Evolutionary conservation across 2,113 vertebrate genomes (phyloP).

Genomic region (Oryzias melastigma): DNA sequence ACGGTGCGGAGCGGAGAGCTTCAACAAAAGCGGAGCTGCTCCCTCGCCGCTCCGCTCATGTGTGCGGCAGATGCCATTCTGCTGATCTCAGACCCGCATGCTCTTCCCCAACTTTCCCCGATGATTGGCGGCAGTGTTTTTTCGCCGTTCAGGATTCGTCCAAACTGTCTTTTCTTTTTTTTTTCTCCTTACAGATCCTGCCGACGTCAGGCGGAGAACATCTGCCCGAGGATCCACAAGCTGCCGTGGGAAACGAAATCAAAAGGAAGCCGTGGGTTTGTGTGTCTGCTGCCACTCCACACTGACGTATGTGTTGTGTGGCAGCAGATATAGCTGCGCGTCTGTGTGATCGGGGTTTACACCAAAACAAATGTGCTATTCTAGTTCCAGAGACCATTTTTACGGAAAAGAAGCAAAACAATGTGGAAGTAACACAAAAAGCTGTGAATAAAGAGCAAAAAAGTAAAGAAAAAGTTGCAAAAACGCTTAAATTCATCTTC

Average conservation of each 20-base stretch:
- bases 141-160: conserved; percentile 32
- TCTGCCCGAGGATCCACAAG: conserved; percentile 61
- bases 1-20: conserved; percentile 7
- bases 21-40: conserved; percentile 33
- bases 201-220: conserved; percentile 55
- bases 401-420: background rate
- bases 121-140: conserved; percentile 18
- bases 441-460: background rate
- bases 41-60: conserved; percentile 35
- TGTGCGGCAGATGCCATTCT: conserved; percentile 63
- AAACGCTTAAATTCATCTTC: background rate
- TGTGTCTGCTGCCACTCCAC: conserved; percentile 24
- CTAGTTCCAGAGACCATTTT: background rate
- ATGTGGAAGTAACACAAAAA: background rate
- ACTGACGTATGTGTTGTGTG: too few relatives aligned
- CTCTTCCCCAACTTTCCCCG: conserved; percentile 37
- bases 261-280: conserved; percentile 19
- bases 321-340: conserved; percentile 18
- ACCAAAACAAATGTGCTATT: background rate
- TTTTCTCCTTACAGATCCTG: conserved; percentile 40
- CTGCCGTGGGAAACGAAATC: conserved; percentile 45
- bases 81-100: conserved; percentile 63
- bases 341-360: conserved; percentile 9
- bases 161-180: conserved; percentile 29
- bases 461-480: background rate